Base-by-base conservation (phyloP, 2,113 vertebrate genomes). In the Archocentrus centrarchus region DNA sequence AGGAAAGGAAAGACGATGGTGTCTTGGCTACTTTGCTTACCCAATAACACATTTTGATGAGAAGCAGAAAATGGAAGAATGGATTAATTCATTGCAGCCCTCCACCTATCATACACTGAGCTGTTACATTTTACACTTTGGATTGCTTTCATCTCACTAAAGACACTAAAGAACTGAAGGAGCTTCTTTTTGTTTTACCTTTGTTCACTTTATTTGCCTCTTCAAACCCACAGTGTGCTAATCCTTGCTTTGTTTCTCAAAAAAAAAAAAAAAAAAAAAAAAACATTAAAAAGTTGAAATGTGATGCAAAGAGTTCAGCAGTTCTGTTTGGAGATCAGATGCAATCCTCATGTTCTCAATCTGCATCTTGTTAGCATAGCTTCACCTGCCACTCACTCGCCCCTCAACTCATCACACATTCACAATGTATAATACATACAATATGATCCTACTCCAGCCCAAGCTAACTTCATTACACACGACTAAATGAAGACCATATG, bases 401-500 rank as follows among this genome's bases (percentile, higher is more conserved):
- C 3, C 39, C 66, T 66, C 44, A 17, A 35, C 24, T 58, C 75
- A 77, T 66, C 62, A 62, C 2, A 85, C 75, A 53, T 70, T 58
- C 61, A 39, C 68, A 53, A 70, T 1, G 10, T 53, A 80, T 39
- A 75, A 73, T 62, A 30, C 75, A 70, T 1, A 62, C 59, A 18
- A 91, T 79, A 62, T 59, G 83, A 77, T 59, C 24, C 83, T 7
- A 63, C 70, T 80, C 41, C 1, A 30, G 80, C 80, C 70, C 3
- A 3, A 9, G 77, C 59, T 92, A 93, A 93, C 89, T 91, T 92
- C 85, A 88, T 93, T 94, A 93, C 80, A 75, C 83, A 17, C 20
- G 63, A 53, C 86, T 62, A 58, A 91, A 93, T 22, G 59, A 89
- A 83, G 92, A 91, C 88, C 93, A 93, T 90, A 94, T 93, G 93